Base-by-base conservation (phyloP, 1,140 invertebrate genomes). In the Melanaphis sacchari region DNA sequence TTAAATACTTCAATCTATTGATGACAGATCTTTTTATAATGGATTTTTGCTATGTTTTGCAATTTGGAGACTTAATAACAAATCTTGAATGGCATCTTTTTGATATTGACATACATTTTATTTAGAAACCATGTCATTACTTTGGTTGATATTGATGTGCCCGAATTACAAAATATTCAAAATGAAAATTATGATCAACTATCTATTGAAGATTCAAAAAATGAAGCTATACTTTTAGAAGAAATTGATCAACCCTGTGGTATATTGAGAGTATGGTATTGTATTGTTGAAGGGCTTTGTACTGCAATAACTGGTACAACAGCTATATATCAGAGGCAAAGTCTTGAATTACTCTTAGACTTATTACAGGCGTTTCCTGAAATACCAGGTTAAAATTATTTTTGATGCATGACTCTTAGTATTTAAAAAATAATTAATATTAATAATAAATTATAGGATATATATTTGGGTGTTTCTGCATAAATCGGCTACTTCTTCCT, bases 211-310 rank as follows among this genome's bases (percentile, higher is more conserved):
- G 94, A 66, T 15, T 66, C 89, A 40, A 91, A 91, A 36, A 92
- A 94, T 41, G 54, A 52, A 59, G 95, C 96, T 76, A 95, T 96
- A 82, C 97, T 96, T 40, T 94, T 97, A 49, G 95, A 96, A 94
- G 96, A 96, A 94, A 96, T 98, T 95, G 98, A 98, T 94, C 97
- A 97, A 94, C 96, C 97, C 2, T 98, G 97, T 94, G 98, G 98
- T 1, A 97, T 99, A 90, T 95, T 99, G 0, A 97, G 98, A 94
- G 98, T 99, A 1, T 99, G 98, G 98, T 98, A 98, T 94, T 96
- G 98, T 59, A 95, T 99, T 0, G 96, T 99, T n/a, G 98, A 99
- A 95, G 98, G 98, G 1, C 95, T 99, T 36, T 97, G 97, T 18
- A 97, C 97, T 54, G 97, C 98, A 11, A 96, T 97, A 9, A 97